Evolutionary conservation across 2,797 vertebrate species (phyloP), one percentile per base, ranked within the genome.

Genomic region (Chiroxiphia lanceolata): DNA sequence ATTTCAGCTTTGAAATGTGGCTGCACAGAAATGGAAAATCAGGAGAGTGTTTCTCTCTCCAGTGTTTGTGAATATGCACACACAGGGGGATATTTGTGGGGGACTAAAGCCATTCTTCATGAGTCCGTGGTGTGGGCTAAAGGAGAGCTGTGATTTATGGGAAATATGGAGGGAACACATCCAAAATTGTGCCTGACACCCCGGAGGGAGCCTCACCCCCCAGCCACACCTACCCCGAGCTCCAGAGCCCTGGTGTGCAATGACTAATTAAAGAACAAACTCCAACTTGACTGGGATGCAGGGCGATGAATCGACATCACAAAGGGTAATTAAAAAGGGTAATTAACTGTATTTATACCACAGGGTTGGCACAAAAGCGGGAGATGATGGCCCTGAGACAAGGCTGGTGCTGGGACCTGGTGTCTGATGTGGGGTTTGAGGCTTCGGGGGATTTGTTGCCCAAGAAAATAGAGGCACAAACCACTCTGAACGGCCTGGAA

Each of bases 191-290:
- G 77, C 47, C 75, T 75, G 75, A 45, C 71, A 47, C 14, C 51
- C 84, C 63, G 65, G 72, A 86, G 83, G 81, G 79, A 96, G 82
- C 92, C 93, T 83, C 87, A 68, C 53, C 71, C 76, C 82, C 27
- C 8, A 6, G 54, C 87, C 94, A 93, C 94, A 91, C 70, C 95
- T 90, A 70, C 65, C 2, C 27, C 18, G 22, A 36, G 61, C 84
- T 45, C 26, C 48, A 61, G 82, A 87, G 87, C 72, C 22, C 40
- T 0, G 11, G 11, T 79, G 89, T 6, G 44, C 77, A 38, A 42
- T 86, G 94, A 91, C 72, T 95, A 96, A 96, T 84, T 56, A n/a
- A 70, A 87, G 85, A 88, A 90, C 95, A 95, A 96, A 96, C 16
- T 85, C 63, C 83, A 87, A 63, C 94, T 90, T 96, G 93, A 90